These are phyloP conservation scores for Ctenopoma multispine DNA, from an alignment of 2,797 vertebrate species.

Conservation along the genomic window DNA sequence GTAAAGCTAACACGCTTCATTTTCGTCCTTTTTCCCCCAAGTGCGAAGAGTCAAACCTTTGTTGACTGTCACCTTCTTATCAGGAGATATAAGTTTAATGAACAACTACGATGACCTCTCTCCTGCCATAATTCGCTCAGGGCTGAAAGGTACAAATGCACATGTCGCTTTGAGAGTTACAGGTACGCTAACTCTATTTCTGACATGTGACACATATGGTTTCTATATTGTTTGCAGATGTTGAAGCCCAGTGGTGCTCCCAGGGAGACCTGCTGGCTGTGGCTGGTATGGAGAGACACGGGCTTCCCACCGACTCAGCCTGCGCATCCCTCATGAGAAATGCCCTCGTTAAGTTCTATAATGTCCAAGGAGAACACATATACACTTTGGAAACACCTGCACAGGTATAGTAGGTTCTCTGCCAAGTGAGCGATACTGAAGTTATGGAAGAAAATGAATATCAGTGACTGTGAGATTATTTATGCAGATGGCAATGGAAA, in stretches of 20 bases:
- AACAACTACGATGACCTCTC: slow-evolving; percentile 98
- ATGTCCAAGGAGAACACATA: slow-evolving; percentile 96
- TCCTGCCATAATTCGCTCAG: slow-evolving; percentile 94
- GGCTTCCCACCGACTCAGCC: slow-evolving; percentile 86
- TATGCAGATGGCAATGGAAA: background rate
- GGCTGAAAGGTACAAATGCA: slow-evolving; percentile 91
- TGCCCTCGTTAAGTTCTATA: slow-evolving; percentile 97
- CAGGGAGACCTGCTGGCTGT: slow-evolving; percentile 98
- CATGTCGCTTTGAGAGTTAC: background rate
- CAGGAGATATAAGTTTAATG: slow-evolving; percentile 98
- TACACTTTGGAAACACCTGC: slow-evolving; percentile 98
- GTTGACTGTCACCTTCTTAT: slow-evolving; percentile 98
- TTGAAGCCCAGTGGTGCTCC: slow-evolving; percentile 98
- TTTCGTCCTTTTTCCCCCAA: slow-evolving; percentile 42
- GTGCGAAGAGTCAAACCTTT: slow-evolving; percentile 94
- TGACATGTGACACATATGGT: background rate
- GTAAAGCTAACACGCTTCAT: slow-evolving; percentile 8
- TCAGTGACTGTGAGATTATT: too few relatives aligned
- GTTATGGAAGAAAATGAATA: too few relatives aligned
- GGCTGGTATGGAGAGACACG: slow-evolving; percentile 95
- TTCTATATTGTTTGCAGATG: slow-evolving; percentile 84
- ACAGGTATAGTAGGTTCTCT: slow-evolving; percentile 82
- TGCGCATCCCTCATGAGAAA: slow-evolving; percentile 89
- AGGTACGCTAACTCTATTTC: background rate
- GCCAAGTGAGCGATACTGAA: background rate